Evolutionary conservation across 2,888 invertebrate genomes (phyloP).

Genomic region (Bimastos eiseni): DNA sequence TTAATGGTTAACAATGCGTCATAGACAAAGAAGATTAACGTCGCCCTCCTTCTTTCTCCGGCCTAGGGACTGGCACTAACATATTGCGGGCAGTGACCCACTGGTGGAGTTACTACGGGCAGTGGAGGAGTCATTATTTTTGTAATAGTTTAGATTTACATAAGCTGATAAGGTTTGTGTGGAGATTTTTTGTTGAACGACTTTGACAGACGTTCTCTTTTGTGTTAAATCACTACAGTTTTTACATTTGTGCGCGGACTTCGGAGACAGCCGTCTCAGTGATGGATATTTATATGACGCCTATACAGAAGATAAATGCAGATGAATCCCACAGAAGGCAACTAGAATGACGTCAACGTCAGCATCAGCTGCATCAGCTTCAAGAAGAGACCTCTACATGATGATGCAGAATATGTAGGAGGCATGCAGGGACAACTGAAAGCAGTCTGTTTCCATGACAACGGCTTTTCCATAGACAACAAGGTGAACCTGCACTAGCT

Average conservation of each 20-base stretch:
- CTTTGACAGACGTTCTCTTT: not conserved
- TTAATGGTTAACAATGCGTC: too few species aligned
- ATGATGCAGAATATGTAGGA: not conserved
- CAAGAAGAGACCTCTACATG: not conserved
- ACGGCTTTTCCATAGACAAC: not conserved
- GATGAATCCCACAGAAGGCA: not conserved
- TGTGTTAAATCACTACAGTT: too few species aligned
- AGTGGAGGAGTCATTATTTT: too few species aligned
- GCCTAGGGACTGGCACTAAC: too few species aligned
- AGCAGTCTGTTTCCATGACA: not conserved
- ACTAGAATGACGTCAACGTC: not conserved
- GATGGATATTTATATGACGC: not conserved
- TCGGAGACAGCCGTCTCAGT: not conserved
- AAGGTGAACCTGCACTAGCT: not conserved
- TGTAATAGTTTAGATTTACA: too few species aligned
- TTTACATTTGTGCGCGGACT: not conserved
- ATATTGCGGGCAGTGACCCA: too few species aligned
- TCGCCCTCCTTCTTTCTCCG: too few species aligned
- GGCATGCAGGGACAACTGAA: not conserved
- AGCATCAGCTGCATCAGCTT: not conserved
- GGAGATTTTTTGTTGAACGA: too few species aligned
- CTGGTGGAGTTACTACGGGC: too few species aligned
- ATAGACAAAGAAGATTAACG: too few species aligned
- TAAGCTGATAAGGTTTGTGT: too few species aligned
- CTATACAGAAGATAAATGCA: not conserved